These are phyloP conservation scores for Scaptomyza caliginosa DNA, from an alignment of 2,888 invertebrate genomes.

Conservation along the genomic window DNA sequence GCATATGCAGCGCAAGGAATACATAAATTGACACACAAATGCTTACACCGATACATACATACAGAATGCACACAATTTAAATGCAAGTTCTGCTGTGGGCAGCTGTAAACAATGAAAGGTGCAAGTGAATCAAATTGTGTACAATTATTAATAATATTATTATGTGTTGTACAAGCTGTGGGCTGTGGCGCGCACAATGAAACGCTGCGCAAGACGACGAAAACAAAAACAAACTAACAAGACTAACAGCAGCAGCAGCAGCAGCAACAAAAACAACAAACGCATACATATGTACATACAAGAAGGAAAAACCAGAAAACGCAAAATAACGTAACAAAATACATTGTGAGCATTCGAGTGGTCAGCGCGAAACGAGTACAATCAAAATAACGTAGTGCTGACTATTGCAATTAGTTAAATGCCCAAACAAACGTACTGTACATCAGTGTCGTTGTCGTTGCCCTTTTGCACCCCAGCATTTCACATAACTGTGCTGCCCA, in stretches of 20 bases:
- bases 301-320: conserved; percentile 30
- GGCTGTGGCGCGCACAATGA: conserved; percentile 42
- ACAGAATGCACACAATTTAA: conserved; percentile 11
- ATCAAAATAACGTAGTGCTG: conserved; percentile 31
- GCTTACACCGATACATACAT: conserved; percentile 1
- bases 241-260: conserved; percentile 33
- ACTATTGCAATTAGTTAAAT: conserved; percentile 20
- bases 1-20: conserved; percentile 1
- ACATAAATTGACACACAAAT: conserved; percentile 17
- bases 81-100: conserved; percentile 16
- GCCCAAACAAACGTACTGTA: conserved; percentile 27
- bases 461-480: conserved; percentile 5
- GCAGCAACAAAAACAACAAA: conserved; percentile 3
- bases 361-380: conserved; percentile 10
- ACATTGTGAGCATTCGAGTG: conserved; percentile 38
- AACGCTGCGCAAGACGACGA: conserved; percentile 54
- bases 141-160: conserved; percentile 45
- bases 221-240: conserved; percentile 68
- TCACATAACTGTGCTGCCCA: conserved; percentile 26
- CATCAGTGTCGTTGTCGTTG: conserved; percentile 15
- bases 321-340: conserved; percentile 46
- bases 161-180: conserved; percentile 41
- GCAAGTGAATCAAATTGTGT: conserved; percentile 66
- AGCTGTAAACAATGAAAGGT: conserved; percentile 49
- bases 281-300: conserved; percentile 24